These are phyloP conservation scores for Cecidostiba fungosa DNA, from an alignment of 2,888 invertebrate species.

Conservation along the genomic window DNA sequence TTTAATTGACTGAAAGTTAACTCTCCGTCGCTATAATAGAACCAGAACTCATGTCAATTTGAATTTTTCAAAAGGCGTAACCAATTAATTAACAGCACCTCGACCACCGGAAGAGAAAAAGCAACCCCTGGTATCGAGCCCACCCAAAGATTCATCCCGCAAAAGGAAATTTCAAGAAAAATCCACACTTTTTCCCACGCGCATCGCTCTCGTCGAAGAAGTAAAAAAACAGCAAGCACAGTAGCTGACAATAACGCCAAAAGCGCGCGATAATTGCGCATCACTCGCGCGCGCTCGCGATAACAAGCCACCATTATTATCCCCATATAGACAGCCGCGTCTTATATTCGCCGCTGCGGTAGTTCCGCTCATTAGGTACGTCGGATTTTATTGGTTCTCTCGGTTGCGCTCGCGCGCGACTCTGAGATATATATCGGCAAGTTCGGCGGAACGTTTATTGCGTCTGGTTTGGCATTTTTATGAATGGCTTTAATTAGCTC, in stretches of 20 bases:
- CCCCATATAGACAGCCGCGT: conserved; percentile 24
- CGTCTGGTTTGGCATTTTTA: conserved; percentile 53
- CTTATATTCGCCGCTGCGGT: conserved; percentile 29
- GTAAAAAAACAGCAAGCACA: neutral
- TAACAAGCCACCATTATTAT: conserved; percentile 53
- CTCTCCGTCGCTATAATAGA: no score
- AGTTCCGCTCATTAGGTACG: conserved; percentile 55
- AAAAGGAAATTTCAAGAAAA: neutral
- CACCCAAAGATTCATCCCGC: neutral
- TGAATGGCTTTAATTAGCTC: conserved; percentile 57
- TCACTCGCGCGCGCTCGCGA: conserved; percentile 26
- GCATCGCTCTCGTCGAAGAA: neutral
- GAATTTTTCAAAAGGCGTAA: conserved; percentile 1
- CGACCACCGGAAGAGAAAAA: neutral
- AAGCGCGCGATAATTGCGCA: conserved; percentile 29
- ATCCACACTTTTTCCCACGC: neutral
- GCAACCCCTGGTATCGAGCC: neutral
- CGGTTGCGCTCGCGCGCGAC: conserved; percentile 8
- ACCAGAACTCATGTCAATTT: neutral
- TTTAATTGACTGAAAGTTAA: conserved; percentile 36
- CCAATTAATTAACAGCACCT: neutral
- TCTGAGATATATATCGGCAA: conserved; percentile 51
- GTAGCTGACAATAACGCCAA: conserved; percentile 44
- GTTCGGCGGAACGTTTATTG: conserved; percentile 53
- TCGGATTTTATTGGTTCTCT: conserved; percentile 56